phyloP scores from a whole-genome alignment of 2,888 invertebrate genomes.

The Spodoptera picta region DNA sequence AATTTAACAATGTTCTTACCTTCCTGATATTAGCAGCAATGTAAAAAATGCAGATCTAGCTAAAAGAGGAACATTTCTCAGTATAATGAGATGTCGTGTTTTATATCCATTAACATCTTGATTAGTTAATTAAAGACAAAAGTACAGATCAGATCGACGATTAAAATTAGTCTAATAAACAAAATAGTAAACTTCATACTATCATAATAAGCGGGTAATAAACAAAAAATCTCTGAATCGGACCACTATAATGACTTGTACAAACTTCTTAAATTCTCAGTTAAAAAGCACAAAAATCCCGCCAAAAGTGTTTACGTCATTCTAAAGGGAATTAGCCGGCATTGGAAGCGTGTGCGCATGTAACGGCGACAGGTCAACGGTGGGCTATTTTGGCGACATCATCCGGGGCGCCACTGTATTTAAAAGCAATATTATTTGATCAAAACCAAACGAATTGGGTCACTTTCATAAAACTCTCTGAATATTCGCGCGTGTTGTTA shows the following conservation, averaged over 20 bases:
- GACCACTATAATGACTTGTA: too few species aligned
- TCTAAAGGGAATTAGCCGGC: slow-evolving; percentile 34
- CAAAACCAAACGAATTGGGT: slow-evolving; percentile 50
- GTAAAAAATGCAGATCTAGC: too few species aligned
- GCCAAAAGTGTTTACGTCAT: slow-evolving; percentile 39
- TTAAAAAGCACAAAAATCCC: slow-evolving; percentile 11
- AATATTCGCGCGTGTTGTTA: slow-evolving; percentile 11
- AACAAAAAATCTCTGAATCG: too few species aligned
- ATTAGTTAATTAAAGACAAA: too few species aligned
- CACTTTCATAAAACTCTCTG: slow-evolving; percentile 42
- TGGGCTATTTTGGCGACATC: slow-evolving; percentile 55
- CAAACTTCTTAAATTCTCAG: neutral
- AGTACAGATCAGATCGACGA: too few species aligned
- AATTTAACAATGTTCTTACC: too few species aligned
- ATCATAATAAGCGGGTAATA: too few species aligned
- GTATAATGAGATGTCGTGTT: too few species aligned
- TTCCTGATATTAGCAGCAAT: neutral
- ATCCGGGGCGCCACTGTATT: slow-evolving; percentile 53
- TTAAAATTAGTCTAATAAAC: too few species aligned
- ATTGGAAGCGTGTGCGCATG: slow-evolving; percentile 39
- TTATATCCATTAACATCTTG: too few species aligned
- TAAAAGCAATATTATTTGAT: slow-evolving; percentile 54
- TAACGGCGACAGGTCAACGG: slow-evolving; percentile 56
- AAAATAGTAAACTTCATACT: too few species aligned
- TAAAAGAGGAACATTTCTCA: too few species aligned